phyloP scores from a whole-genome alignment of 2,113 vertebrate genomes.

The Sarotherodon lohbergeri region DNA sequence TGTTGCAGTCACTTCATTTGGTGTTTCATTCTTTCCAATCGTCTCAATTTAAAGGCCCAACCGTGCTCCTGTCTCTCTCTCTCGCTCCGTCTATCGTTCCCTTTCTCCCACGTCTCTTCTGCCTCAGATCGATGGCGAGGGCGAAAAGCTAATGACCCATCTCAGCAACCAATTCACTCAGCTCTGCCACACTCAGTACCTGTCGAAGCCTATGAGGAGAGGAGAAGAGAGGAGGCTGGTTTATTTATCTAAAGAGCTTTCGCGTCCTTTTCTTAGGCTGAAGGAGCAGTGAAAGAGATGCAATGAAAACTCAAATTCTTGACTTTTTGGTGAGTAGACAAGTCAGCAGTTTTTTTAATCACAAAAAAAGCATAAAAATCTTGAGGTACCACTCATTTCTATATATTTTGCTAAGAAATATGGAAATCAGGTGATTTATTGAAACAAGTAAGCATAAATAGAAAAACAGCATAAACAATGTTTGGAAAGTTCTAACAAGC shows the following conservation, averaged over 20 bases:
- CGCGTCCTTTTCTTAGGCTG: not conserved
- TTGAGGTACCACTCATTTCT: not conserved
- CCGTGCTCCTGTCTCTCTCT: conserved; percentile 21
- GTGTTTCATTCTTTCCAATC: conserved; percentile 46
- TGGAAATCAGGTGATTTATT: not conserved
- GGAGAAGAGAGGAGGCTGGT: not conserved
- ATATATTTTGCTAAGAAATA: not conserved
- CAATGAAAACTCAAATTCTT: not conserved
- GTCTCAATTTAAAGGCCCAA: conserved; percentile 52
- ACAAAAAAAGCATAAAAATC: not conserved
- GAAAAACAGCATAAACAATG: not conserved
- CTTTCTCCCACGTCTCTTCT: conserved; percentile 18
- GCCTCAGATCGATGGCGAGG: conserved; percentile 63
- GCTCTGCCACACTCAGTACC: conserved; percentile 65
- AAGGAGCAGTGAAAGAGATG: not conserved
- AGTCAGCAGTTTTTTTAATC: not conserved
- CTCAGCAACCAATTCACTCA: conserved; percentile 72
- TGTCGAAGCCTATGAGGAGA: conserved; percentile 59
- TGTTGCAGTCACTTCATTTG: conserved; percentile 55
- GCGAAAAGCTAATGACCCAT: conserved; percentile 71
- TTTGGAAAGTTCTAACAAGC: not conserved
- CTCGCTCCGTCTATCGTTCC: not conserved
- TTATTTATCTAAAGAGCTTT: conserved; percentile 24
- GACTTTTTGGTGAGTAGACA: not conserved
- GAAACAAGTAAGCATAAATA: not conserved